A percentile compares a stretch with the other conserved stretches of the same genome.
Conservation (phyloP, 2,797 vertebrate genomes). For the Myotis pilosus region DNA sequence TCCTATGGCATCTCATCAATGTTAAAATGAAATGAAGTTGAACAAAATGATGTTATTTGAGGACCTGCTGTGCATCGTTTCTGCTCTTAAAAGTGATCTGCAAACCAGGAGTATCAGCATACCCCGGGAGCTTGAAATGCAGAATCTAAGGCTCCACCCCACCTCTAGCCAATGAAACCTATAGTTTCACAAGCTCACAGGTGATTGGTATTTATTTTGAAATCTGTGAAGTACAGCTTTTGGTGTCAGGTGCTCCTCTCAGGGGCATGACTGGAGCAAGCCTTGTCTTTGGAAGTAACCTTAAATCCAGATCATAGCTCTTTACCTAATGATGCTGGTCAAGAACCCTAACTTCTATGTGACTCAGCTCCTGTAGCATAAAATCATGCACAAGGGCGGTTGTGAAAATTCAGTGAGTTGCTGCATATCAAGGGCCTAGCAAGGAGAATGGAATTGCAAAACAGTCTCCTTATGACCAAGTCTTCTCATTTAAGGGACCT, state of each 20-base stretch:
- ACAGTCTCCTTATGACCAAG: not conserved
- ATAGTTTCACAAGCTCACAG: not conserved
- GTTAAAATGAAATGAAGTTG: not conserved
- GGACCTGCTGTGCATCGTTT: not conserved
- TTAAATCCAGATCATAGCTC: not conserved
- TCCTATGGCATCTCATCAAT: not conserved
- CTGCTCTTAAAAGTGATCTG: not conserved
- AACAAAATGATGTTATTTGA: not conserved
- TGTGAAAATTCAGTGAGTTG: not conserved
- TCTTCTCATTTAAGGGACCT: not conserved
- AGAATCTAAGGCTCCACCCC: not conserved
- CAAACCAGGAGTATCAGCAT: not conserved
- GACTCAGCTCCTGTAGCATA: not conserved
- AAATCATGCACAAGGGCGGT: not conserved
- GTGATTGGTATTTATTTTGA: not conserved
- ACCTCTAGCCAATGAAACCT: not conserved
- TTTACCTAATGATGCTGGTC: not conserved
- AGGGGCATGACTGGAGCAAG: not conserved
- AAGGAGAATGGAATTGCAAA: not conserved
- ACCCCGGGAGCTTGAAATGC: not conserved
- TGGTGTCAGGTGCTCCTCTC: not conserved
- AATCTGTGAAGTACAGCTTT: not conserved
- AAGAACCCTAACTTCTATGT: not conserved
- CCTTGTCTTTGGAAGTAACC: not conserved
- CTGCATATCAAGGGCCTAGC: not conserved